Percentiles rank a stretch among this genome's conserved stretches.
Conservation (phyloP, 2,797 vertebrate genomes). For the Monodelphis domestica region DNA sequence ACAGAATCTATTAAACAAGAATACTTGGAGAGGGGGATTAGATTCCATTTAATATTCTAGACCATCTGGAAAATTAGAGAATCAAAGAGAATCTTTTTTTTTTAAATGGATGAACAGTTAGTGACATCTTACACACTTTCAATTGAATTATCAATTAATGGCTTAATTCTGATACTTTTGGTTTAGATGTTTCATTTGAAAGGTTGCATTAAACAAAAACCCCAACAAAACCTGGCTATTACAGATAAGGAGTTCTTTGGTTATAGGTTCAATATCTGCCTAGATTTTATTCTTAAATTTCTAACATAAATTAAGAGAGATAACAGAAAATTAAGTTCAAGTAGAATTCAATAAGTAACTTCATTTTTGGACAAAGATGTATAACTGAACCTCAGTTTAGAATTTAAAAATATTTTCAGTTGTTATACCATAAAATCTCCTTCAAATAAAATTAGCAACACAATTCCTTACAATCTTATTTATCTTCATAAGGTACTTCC, state of each 20-base stretch:
- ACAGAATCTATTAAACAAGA: neutral
- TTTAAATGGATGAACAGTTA: neutral
- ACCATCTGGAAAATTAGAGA: constrained; percentile 1
- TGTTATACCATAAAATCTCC: constrained; percentile 8
- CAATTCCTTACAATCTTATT: constrained; percentile 21
- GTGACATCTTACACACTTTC: neutral
- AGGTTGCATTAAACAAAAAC: neutral
- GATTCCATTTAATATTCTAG: constrained; percentile 6
- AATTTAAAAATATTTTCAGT: constrained; percentile 32
- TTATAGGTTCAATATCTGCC: neutral
- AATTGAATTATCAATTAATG: neutral
- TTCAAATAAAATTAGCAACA: neutral
- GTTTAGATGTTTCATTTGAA: constrained; percentile 31
- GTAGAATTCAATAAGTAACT: constrained; percentile 1
- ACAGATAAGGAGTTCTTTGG: neutral
- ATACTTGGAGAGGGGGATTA: neutral
- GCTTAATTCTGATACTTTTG: constrained; percentile 8
- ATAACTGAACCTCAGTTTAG: constrained; percentile 45
- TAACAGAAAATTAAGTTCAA: neutral
- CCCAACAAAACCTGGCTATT: neutral
- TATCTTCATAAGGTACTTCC: neutral
- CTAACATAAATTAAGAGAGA: neutral
- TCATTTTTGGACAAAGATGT: constrained; percentile 20
- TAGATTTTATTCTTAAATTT: neutral
- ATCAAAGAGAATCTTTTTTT: neutral